Conservation (phyloP, 2,113 vertebrate genomes). For the Struthio camelus region DNA sequence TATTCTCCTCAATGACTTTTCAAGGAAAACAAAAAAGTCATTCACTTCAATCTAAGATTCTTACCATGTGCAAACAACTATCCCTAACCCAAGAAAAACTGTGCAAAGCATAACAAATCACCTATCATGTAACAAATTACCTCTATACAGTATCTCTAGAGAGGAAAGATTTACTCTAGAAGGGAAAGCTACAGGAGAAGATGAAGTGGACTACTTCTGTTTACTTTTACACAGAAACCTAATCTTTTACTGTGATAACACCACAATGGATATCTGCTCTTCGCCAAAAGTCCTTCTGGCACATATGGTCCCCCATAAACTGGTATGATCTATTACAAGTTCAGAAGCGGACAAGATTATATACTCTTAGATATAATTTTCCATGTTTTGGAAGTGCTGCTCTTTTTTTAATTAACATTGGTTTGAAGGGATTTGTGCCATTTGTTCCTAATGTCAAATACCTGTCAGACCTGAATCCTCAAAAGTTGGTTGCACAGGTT, state of each 20-base stretch:
- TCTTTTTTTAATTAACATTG: background rate
- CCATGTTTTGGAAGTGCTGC: background rate
- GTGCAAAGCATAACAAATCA: background rate
- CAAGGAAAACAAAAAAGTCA: background rate
- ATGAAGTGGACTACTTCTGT: background rate
- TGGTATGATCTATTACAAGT: background rate
- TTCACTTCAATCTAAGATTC: background rate
- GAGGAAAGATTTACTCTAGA: background rate
- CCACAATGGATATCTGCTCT: background rate
- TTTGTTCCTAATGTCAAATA: background rate
- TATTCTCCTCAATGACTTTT: background rate
- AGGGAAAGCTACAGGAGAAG: background rate
- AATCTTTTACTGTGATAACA: background rate
- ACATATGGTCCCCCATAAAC: background rate
- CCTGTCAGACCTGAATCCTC: background rate
- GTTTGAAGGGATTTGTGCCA: background rate
- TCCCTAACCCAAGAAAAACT: background rate
- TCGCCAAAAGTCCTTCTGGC: background rate
- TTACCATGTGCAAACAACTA: background rate
- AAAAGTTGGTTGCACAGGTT: background rate
- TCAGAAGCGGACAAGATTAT: background rate
- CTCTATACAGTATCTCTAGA: background rate
- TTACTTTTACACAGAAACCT: background rate
- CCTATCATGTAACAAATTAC: background rate
- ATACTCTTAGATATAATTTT: background rate